Conservation (phyloP, 2,888 invertebrate species). For the Syrphus vitripennis region DNA sequence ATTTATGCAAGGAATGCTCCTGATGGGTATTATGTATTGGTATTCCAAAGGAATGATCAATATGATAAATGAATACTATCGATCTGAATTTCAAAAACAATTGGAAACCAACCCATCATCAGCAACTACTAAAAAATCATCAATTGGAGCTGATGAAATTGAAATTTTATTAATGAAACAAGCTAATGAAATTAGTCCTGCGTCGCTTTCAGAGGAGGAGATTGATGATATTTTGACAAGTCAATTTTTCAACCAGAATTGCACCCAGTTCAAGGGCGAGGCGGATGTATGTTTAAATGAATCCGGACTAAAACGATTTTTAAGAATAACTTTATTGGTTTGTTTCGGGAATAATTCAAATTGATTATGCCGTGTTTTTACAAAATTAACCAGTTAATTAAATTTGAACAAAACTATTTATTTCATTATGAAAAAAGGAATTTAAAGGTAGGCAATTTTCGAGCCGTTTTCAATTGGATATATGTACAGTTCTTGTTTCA, state of each 20-base stretch:
- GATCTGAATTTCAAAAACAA: slow-evolving; percentile 85
- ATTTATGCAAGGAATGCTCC: slow-evolving; percentile 85
- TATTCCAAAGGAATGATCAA: slow-evolving; percentile 87
- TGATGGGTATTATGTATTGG: slow-evolving; percentile 87
- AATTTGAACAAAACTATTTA: neutral
- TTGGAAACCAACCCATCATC: slow-evolving; percentile 67
- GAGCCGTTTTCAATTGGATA: too few relatives aligned
- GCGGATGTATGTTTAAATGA: slow-evolving; percentile 30
- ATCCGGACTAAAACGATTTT: slow-evolving; percentile 23
- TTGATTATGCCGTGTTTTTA: slow-evolving; percentile 2
- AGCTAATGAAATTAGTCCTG: neutral
- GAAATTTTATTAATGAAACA: slow-evolving; percentile 21
- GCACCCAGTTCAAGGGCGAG: neutral
- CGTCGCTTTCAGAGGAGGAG: neutral
- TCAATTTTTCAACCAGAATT: neutral
- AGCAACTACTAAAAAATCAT: neutral
- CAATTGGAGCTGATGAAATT: slow-evolving; percentile 27
- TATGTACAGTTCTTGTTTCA: too few relatives aligned
- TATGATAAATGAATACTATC: slow-evolving; percentile 89
- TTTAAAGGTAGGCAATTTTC: neutral
- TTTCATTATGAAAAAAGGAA: neutral
- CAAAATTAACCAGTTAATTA: neutral
- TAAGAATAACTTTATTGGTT: slow-evolving; percentile 20
- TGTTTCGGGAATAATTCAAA: slow-evolving; percentile 11
- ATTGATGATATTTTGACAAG: neutral